phyloP scores from a whole-genome alignment of 2,113 vertebrate genomes.

The Riparia riparia region DNA sequence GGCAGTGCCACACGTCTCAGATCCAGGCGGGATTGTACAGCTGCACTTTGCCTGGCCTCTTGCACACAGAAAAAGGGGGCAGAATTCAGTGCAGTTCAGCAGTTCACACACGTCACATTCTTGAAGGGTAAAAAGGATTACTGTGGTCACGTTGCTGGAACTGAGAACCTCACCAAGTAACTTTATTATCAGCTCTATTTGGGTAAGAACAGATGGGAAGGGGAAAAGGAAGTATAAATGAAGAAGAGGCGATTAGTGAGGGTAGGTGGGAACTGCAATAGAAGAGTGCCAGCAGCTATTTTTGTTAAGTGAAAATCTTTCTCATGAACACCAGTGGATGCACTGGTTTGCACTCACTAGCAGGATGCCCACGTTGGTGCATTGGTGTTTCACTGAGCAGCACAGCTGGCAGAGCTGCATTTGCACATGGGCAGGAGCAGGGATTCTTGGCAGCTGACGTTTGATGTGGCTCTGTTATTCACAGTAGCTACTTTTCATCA shows the following conservation, averaged over 20 bases:
- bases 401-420: not conserved
- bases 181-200: slow-evolving; percentile 40
- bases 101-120: not conserved
- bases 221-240: slow-evolving; percentile 43
- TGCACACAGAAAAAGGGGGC: not conserved
- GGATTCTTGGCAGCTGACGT: not conserved
- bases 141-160: not conserved
- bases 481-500: not conserved
- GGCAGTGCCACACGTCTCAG: not conserved
- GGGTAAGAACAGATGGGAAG: slow-evolving; percentile 55
- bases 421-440: not conserved
- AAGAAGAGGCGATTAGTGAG: slow-evolving; percentile 48
- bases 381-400: not conserved
- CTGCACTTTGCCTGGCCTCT: not conserved
- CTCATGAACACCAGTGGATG: not conserved
- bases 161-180: not conserved
- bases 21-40: not conserved
- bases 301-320: slow-evolving; percentile 19
- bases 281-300: slow-evolving; percentile 18
- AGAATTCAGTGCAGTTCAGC: not conserved
- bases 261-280: slow-evolving; percentile 55
- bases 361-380: not conserved
- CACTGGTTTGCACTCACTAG: not conserved
- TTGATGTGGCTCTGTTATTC: not conserved
- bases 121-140: not conserved